A percentile compares a stretch with the other conserved stretches of the same genome.
phyloP scores from a whole-genome alignment of 2,888 invertebrate genomes.

The Sialis fuliginosa region DNA sequence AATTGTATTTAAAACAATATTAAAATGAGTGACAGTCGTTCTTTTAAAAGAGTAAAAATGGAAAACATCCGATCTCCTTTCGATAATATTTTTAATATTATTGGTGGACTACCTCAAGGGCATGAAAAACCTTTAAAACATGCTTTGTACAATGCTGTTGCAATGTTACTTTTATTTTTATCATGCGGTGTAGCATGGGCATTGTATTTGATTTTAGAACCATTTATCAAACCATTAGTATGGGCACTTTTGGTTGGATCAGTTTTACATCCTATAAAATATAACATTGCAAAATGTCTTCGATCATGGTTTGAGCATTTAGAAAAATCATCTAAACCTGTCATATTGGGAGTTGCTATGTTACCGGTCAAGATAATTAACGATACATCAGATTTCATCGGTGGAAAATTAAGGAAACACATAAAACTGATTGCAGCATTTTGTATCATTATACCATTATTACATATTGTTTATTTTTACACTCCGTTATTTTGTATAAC shows the following conservation, averaged over 20 bases:
- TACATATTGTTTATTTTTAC: constrained; percentile 49
- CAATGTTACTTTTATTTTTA: constrained; percentile 53
- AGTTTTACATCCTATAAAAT: constrained; percentile 88
- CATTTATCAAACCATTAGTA: constrained; percentile 82
- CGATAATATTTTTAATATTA: constrained; percentile 49
- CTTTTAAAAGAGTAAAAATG: constrained; percentile 14
- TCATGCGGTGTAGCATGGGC: constrained; percentile 55
- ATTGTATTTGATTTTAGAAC: constrained; percentile 70
- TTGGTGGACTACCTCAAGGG: constrained; percentile 50
- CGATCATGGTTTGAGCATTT: constrained; percentile 62
- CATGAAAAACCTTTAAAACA: constrained; percentile 82
- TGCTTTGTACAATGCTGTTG: constrained; percentile 78
- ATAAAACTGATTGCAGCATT: constrained; percentile 36
- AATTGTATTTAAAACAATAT: not conserved
- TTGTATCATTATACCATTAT: constrained; percentile 25
- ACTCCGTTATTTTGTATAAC: constrained; percentile 46
- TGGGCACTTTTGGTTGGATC: constrained; percentile 97
- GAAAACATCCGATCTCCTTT: constrained; percentile 32
- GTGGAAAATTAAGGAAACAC: constrained; percentile 49
- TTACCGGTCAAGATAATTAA: constrained; percentile 64
- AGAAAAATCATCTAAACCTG: constrained; percentile 46
- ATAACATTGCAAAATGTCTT: constrained; percentile 53
- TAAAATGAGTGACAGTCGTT: not conserved
- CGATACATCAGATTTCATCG: constrained; percentile 54
- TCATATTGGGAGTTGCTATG: constrained; percentile 35